phyloP scores from a whole-genome alignment of 2,888 invertebrate genomes.

The Agriopis aurantiaria region DNA sequence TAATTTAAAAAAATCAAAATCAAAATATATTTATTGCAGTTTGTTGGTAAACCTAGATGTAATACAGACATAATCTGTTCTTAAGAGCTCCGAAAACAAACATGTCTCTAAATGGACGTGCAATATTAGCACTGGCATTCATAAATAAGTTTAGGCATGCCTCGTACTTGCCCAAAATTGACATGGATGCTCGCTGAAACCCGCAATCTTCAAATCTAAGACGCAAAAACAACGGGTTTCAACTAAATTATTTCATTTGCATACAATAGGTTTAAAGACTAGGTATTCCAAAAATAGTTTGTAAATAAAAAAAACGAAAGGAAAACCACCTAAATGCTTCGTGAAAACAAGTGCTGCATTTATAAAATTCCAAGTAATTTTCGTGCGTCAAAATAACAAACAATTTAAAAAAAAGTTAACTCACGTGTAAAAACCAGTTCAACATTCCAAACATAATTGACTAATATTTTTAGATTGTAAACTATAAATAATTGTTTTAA shows the following conservation, averaged over 20 bases:
- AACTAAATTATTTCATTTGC: conserved; percentile 27
- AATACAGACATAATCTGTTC: too few species aligned
- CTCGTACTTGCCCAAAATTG: neutral
- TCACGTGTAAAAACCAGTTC: neutral
- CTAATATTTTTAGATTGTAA: neutral
- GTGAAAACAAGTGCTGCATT: neutral
- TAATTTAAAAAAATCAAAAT: too few species aligned
- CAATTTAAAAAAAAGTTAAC: neutral
- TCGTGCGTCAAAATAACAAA: neutral
- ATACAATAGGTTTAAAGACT: conserved; percentile 33
- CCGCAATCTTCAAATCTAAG: neutral
- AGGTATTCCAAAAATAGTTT: neutral
- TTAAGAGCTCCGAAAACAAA: too few species aligned
- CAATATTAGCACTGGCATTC: too few species aligned
- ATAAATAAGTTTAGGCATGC: too few species aligned
- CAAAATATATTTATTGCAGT: too few species aligned
- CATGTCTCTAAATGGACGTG: too few species aligned
- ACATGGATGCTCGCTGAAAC: conserved; percentile 2
- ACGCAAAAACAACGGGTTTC: conserved; percentile 13
- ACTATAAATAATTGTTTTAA: neutral
- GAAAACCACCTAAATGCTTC: conserved; percentile 11
- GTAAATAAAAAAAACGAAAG: neutral
- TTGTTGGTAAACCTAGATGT: too few species aligned
- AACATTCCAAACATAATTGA: conserved; percentile 7
- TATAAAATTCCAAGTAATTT: conserved; percentile 3